Evolutionary conservation across 2,888 invertebrate genomes (phyloP).

Genomic region (Drosophila koepferae): DNA sequence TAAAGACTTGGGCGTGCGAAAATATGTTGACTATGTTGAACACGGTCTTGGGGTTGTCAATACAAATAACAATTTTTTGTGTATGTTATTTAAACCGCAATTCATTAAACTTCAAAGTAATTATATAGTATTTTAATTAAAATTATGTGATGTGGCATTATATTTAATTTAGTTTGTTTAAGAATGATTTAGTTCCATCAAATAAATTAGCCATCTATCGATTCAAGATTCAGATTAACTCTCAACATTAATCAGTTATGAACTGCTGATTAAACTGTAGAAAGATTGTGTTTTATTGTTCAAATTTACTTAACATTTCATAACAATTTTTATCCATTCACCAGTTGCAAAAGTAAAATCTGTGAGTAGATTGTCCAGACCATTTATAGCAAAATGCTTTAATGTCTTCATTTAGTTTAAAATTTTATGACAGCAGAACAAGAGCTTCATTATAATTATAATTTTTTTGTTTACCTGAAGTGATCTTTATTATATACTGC

Average conservation of each 20-base stretch:
- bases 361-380: no score
- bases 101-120: neutral
- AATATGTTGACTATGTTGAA: slow-evolving; percentile 9
- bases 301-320: neutral
- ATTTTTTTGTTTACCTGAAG: neutral
- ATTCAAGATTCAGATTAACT: neutral
- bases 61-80: neutral
- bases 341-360: no score
- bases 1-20: slow-evolving; percentile 69
- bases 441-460: neutral
- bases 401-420: neutral
- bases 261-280: neutral
- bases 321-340: neutral
- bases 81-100: neutral
- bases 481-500: neutral
- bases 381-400: no score
- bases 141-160: neutral
- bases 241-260: neutral
- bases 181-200: neutral
- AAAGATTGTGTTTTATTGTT: neutral
- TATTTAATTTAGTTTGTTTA: neutral
- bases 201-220: neutral
- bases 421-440: neutral
- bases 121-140: neutral
- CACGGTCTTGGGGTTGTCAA: neutral